These are phyloP conservation scores for Perdita meconis DNA, from an alignment of 2,888 invertebrate genomes.

Conservation along the genomic window DNA sequence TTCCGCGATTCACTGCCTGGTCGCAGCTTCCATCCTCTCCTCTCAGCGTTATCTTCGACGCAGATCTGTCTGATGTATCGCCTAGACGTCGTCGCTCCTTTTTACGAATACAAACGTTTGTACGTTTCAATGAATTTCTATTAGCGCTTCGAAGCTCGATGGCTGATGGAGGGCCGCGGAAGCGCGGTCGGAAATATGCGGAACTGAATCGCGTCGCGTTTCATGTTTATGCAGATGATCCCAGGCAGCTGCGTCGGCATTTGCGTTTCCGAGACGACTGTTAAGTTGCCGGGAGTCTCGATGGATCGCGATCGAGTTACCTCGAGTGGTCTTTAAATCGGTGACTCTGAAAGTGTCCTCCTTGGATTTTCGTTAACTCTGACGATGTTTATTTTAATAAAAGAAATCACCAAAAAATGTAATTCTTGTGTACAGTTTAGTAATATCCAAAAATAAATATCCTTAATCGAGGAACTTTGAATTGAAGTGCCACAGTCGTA, in stretches of 20 bases:
- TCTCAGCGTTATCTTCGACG: constrained; percentile 13
- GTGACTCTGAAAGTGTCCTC: too few species aligned
- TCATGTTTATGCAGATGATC: constrained; percentile 18
- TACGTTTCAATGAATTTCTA: constrained; percentile 44
- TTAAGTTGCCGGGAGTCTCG: neutral
- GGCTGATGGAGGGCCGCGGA: constrained; percentile 15
- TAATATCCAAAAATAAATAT: neutral
- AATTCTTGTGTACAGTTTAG: too few species aligned
- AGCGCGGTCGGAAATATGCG: constrained; percentile 28
- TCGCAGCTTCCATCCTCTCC: constrained; percentile 13
- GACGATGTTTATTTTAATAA: too few species aligned
- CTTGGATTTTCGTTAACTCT: neutral
- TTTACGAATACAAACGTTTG: constrained; percentile 39
- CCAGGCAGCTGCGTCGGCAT: neutral
- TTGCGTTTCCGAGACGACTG: neutral
- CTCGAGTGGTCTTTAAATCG: too few species aligned
- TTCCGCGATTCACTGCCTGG: constrained; percentile 42
- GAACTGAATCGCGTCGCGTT: constrained; percentile 22
- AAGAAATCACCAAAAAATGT: too few species aligned
- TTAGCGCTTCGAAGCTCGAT: constrained; percentile 10
- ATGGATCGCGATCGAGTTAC: neutral
- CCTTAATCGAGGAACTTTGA: neutral
- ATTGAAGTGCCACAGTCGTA: neutral
- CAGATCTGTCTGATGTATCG: constrained; percentile 36
- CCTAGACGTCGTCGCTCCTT: neutral